Evolutionary conservation across 2,888 invertebrate species (phyloP).

Genomic region (Synanthedon andrenaeformis): DNA sequence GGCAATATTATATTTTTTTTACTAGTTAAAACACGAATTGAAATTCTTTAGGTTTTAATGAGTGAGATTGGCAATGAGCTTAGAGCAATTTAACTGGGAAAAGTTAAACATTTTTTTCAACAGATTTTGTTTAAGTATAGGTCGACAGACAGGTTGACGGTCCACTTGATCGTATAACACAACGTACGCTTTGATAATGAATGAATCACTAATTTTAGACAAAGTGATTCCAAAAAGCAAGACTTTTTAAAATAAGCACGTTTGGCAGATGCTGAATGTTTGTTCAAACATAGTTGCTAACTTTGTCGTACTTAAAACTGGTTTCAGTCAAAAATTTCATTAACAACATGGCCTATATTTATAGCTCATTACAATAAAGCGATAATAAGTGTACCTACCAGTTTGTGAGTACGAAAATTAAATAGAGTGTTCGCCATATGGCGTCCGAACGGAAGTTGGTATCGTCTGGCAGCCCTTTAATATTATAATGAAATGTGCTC

Average conservation of each 20-base stretch:
- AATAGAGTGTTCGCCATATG: slow-evolving; percentile 52
- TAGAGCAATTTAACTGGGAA: neutral
- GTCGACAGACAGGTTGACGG: too few relatives aligned
- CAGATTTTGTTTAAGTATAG: too few relatives aligned
- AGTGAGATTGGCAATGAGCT: neutral
- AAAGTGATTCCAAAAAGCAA: too few relatives aligned
- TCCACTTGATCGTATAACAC: too few relatives aligned
- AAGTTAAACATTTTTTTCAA: neutral
- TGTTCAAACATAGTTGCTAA: too few relatives aligned
- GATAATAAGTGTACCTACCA: neutral
- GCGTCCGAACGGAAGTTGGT: slow-evolving; percentile 60
- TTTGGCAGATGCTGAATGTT: too few relatives aligned
- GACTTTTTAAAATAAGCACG: too few relatives aligned
- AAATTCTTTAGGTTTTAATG: neutral
- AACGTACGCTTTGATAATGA: too few relatives aligned
- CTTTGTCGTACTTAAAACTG: slow-evolving; percentile 5
- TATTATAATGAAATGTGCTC: slow-evolving; percentile 60
- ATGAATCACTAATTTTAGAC: too few relatives aligned
- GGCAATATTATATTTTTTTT: too few relatives aligned
- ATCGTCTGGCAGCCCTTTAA: slow-evolving; percentile 63
- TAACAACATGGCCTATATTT: slow-evolving; percentile 2
- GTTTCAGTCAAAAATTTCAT: slow-evolving; percentile 14
- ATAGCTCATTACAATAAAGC: slow-evolving; percentile 4
- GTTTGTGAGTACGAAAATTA: slow-evolving; percentile 19
- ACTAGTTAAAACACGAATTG: neutral